phyloP scores from a whole-genome alignment of 1,140 invertebrate species.

The Ostrea denselamellosa region DNA sequence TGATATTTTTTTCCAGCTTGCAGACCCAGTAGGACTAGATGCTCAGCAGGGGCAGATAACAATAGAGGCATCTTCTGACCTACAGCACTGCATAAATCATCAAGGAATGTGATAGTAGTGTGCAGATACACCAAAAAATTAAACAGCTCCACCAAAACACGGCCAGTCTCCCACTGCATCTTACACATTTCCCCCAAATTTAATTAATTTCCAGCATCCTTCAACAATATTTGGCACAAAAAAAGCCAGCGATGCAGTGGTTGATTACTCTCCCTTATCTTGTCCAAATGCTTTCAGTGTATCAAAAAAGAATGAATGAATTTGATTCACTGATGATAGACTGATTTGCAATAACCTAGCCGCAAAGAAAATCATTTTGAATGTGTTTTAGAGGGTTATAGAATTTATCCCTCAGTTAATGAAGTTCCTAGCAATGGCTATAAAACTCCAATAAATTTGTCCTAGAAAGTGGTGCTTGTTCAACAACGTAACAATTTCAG shows the following conservation, averaged over 20 bases:
- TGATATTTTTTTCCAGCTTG: constrained; percentile 3
- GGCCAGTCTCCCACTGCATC: not conserved
- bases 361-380: constrained; percentile 28
- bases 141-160: constrained; percentile 36
- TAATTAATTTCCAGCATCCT: constrained; percentile 30
- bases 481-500: not conserved
- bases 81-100: constrained; percentile 9
- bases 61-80: constrained; percentile 4
- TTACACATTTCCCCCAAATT: constrained; percentile 20
- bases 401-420: constrained; percentile 36
- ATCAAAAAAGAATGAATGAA: constrained; percentile 37
- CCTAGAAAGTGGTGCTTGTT: not conserved
- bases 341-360: constrained; percentile 24
- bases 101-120: constrained; percentile 1
- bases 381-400: constrained; percentile 24
- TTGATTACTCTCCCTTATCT: constrained; percentile 30
- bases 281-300: constrained; percentile 28
- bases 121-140: constrained; percentile 22
- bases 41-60: constrained; percentile 32
- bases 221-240: constrained; percentile 26
- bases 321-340: constrained; percentile 29
- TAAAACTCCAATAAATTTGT: constrained; percentile 30
- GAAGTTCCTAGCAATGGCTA: constrained; percentile 20
- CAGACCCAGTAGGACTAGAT: constrained; percentile 1
- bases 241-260: not conserved